Conservation (phyloP, 2,888 invertebrate species). For the Octodonta nipae region DNA sequence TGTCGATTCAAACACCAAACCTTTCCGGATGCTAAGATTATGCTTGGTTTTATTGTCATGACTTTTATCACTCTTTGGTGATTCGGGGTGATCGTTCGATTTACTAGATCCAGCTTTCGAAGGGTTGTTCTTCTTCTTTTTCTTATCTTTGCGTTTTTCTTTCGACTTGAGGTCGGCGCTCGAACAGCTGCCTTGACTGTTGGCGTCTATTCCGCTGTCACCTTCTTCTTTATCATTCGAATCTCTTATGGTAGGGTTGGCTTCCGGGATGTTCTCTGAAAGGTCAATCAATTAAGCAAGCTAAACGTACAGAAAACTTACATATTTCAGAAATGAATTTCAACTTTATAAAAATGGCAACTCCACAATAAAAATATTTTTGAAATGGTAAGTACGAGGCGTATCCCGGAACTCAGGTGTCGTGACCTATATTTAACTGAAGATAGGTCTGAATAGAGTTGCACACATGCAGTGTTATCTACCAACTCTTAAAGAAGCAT, state of each 20-base stretch:
- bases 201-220: constrained; percentile 79
- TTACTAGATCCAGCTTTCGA: constrained; percentile 22
- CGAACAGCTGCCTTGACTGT: constrained; percentile 78
- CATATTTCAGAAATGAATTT: no score
- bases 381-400: no score
- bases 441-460: no score
- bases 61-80: constrained; percentile 15
- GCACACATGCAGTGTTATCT: no score
- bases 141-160: constrained; percentile 50
- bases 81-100: constrained; percentile 7
- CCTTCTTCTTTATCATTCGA: constrained; percentile 62
- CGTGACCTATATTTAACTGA: no score
- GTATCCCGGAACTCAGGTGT: no score
- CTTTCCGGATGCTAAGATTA: constrained; percentile 30
- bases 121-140: constrained; percentile 34
- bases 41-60: constrained; percentile 12
- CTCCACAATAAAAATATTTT: no score
- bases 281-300: no score
- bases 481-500: no score
- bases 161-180: constrained; percentile 68
- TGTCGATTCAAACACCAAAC: constrained; percentile 58
- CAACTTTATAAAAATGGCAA: no score
- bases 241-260: constrained; percentile 30
- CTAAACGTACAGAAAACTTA: background rate
- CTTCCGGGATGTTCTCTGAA: constrained; percentile 23